Conservation (phyloP, 2,113 vertebrate genomes). For the Rattus rattus region DNA sequence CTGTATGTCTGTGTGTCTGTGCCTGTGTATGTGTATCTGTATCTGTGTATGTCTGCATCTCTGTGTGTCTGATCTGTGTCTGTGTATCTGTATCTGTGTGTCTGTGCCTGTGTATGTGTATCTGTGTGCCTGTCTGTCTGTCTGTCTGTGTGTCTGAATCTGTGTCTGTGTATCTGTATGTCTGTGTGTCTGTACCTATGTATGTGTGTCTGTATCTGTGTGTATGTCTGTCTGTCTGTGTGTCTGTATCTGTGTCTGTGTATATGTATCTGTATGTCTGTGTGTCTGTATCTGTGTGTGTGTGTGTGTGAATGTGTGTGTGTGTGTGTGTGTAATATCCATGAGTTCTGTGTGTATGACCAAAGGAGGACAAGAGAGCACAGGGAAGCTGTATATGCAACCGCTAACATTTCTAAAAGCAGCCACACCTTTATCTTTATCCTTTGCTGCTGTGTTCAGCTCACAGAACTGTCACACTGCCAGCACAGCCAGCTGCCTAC, state of each 20-base stretch:
- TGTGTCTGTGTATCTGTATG: background rate
- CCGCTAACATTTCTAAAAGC: constrained; percentile 42
- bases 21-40: no score
- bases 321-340: background rate
- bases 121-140: no score
- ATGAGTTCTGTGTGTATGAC: background rate
- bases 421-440: constrained; percentile 55
- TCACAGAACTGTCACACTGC: background rate
- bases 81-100: no score
- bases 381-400: constrained; percentile 22
- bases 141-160: no score
- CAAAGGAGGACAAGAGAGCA: background rate
- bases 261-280: no score
- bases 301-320: background rate
- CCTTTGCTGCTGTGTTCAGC: background rate
- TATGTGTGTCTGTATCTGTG: background rate
- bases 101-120: no score
- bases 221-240: background rate
- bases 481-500: background rate
- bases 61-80: no score
- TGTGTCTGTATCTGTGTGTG: background rate
- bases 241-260: background rate
- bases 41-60: no score
- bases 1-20: no score
- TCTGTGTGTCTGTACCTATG: background rate